Evolutionary conservation across 2,113 vertebrate species (phyloP).

Genomic region (Chaetops frenatus): DNA sequence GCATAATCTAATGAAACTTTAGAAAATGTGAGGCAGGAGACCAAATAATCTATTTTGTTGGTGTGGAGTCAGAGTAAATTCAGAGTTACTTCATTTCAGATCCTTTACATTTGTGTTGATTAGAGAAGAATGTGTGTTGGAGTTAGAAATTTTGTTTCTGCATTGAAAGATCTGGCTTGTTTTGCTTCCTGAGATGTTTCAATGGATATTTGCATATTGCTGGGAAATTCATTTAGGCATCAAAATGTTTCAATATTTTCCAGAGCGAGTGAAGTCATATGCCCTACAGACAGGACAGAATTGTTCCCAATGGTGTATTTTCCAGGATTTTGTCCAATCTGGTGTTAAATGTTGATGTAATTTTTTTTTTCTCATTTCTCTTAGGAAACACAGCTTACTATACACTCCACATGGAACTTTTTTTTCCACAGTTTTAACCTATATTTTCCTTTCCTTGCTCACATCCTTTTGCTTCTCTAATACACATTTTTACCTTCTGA

Average conservation of each 20-base stretch:
- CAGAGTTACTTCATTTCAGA: not conserved
- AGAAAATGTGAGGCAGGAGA: not conserved
- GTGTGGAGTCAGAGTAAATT: not conserved
- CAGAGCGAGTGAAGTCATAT: not conserved
- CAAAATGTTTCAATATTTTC: conserved; percentile 10
- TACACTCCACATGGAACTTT: not conserved
- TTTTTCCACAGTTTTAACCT: not conserved
- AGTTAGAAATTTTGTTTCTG: not conserved
- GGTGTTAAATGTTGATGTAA: not conserved
- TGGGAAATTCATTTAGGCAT: not conserved
- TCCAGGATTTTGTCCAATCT: conserved; percentile 4
- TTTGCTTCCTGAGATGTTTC: not conserved
- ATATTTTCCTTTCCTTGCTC: not conserved
- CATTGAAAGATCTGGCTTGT: not conserved
- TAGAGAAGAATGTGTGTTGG: not conserved
- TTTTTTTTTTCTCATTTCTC: not conserved
- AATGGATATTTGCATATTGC: not conserved
- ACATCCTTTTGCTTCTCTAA: not conserved
- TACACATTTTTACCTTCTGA: not conserved
- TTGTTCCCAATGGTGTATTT: not conserved
- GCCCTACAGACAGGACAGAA: not conserved
- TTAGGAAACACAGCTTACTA: not conserved
- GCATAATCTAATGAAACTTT: conserved; percentile 18
- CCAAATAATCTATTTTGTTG: not conserved
- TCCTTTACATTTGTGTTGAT: not conserved